Percentiles rank a stretch among this genome's conserved stretches.
Evolutionary conservation across 2,113 vertebrate genomes (phyloP).

Genomic region (Echinops telfairi): DNA sequence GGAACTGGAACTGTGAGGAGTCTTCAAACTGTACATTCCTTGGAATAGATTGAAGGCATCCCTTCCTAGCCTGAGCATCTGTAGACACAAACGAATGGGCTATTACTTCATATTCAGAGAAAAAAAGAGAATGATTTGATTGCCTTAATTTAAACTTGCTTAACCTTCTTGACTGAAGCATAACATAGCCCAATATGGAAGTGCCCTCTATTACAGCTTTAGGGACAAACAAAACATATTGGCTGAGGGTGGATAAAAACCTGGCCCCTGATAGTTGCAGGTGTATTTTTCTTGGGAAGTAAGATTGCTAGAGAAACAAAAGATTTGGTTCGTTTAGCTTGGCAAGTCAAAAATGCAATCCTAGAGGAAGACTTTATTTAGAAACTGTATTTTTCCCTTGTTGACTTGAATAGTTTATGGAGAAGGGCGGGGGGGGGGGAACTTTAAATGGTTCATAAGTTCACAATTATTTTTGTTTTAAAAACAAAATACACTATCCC

Average conservation of each 20-base stretch:
- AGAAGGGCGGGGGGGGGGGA: slow-evolving; percentile 60
- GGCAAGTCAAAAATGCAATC: slow-evolving; percentile 86
- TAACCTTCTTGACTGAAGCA: slow-evolving; percentile 63
- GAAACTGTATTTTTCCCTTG: slow-evolving; percentile 87
- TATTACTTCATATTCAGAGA: slow-evolving; percentile 35
- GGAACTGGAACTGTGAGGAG: slow-evolving; percentile 63
- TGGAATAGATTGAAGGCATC: slow-evolving; percentile 31
- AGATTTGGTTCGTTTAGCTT: slow-evolving; percentile 88
- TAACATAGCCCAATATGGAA: slow-evolving; percentile 74
- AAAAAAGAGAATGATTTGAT: not conserved
- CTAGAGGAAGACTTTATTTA: slow-evolving; percentile 89
- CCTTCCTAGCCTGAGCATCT: slow-evolving; percentile 9
- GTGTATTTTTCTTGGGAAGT: slow-evolving; percentile 91
- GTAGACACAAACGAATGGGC: slow-evolving; percentile 18
- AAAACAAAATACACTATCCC: slow-evolving; percentile 67
- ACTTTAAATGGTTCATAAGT: slow-evolving; percentile 85
- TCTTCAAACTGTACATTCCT: not conserved
- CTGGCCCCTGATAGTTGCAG: slow-evolving; percentile 85
- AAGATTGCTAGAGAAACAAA: slow-evolving; percentile 88
- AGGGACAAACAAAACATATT: slow-evolving; percentile 61
- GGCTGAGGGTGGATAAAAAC: slow-evolving; percentile 63
- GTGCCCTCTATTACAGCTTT: slow-evolving; percentile 77
- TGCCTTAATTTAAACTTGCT: slow-evolving; percentile 53
- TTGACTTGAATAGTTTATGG: slow-evolving; percentile 84
- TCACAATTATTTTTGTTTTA: slow-evolving; percentile 71